Evolutionary conservation across 1,140 invertebrate genomes (phyloP).

Genomic region (Drosophila subobscura): DNA sequence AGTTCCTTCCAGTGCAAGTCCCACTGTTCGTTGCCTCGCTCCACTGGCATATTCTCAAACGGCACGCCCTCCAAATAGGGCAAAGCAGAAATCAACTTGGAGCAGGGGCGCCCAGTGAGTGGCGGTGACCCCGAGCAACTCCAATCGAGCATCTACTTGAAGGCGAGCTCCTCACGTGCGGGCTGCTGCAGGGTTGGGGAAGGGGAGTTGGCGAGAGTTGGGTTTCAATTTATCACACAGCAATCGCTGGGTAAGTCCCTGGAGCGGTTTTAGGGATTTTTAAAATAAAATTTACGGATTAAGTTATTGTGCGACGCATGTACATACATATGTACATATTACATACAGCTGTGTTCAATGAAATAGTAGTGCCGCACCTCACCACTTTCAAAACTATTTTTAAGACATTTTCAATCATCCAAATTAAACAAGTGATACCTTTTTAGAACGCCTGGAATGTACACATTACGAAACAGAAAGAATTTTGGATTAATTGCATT

Average conservation of each 20-base stretch:
- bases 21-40: conserved; percentile 25
- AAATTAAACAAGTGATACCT: no score
- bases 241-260: conserved; percentile 63
- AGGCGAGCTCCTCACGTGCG: conserved; percentile 40
- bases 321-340: not conserved
- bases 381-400: no score
- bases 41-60: conserved; percentile 17
- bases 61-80: conserved; percentile 59
- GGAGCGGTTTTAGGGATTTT: conserved; percentile 76
- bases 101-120: conserved; percentile 1
- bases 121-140: conserved; percentile 22
- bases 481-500: no score
- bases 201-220: conserved; percentile 29
- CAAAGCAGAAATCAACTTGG: conserved; percentile 36
- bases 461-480: no score
- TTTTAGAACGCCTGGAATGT: no score
- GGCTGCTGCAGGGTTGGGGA: not conserved
- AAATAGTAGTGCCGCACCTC: no score
- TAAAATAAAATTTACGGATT: conserved; percentile 83
- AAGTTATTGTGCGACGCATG: conserved; percentile 75
- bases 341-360: no score
- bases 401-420: no score
- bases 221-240: conserved; percentile 74
- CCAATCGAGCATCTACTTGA: conserved; percentile 12
- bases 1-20: not conserved